These are phyloP conservation scores for Nomada ruficornis DNA, from an alignment of 2,888 invertebrate genomes.

Conservation along the genomic window DNA sequence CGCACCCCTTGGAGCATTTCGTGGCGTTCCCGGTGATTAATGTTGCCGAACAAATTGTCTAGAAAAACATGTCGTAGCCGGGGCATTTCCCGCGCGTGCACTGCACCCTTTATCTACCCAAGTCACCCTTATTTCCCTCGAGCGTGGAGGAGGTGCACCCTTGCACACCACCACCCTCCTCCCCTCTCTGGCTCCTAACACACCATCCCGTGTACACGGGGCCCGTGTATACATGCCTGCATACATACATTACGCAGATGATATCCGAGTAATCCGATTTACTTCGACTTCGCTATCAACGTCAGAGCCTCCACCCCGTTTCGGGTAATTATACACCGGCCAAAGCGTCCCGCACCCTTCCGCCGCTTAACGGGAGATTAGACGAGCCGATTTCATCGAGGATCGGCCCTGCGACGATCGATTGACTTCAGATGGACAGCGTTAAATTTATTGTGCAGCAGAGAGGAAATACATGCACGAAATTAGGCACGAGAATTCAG, in stretches of 20 bases:
- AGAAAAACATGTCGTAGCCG: conserved; percentile 85
- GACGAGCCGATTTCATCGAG: conserved; percentile 50
- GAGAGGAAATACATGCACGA: background rate
- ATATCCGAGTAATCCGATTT: conserved; percentile 84
- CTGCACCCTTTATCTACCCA: conserved; percentile 83
- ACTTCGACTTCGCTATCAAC: conserved; percentile 84
- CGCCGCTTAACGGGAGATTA: conserved; percentile 71
- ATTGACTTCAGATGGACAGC: conserved; percentile 35
- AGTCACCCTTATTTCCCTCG: conserved; percentile 80
- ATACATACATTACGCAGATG: conserved; percentile 83
- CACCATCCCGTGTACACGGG: conserved; percentile 54
- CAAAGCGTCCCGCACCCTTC: conserved; percentile 42
- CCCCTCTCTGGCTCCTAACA: conserved; percentile 49
- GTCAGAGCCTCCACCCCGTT: conserved; percentile 77
- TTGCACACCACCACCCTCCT: conserved; percentile 52
- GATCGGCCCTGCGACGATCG: conserved; percentile 35
- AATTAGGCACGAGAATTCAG: no score
- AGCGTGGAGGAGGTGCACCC: conserved; percentile 73
- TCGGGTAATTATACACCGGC: conserved; percentile 81
- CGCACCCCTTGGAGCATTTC: conserved; percentile 58
- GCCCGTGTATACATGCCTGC: conserved; percentile 71
- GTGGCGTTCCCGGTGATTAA: conserved; percentile 83
- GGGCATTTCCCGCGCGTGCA: conserved; percentile 75
- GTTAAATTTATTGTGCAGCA: background rate
- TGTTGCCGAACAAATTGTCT: conserved; percentile 85